A percentile compares a stretch with the other conserved stretches of the same genome.
phyloP scores from a whole-genome alignment of 2,797 vertebrate species.

The Pseudotriccus pelzelni region DNA sequence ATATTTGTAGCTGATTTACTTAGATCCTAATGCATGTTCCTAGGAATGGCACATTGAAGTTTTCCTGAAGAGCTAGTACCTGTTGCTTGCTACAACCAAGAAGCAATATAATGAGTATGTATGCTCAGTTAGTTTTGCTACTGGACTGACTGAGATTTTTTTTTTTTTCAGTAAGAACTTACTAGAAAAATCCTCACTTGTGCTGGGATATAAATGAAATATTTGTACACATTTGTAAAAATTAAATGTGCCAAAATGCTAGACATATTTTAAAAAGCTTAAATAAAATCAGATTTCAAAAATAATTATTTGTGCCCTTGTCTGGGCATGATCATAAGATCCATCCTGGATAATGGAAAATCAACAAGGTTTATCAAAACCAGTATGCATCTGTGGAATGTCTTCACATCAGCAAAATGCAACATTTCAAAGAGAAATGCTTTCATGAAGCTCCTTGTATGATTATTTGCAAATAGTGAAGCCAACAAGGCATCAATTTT shows the following conservation, averaged over 20 bases:
- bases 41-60: background rate
- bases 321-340: background rate
- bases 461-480: background rate
- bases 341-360: background rate
- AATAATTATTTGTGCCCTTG: background rate
- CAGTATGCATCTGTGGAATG: background rate
- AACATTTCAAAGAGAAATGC: background rate
- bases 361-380: background rate
- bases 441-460: background rate
- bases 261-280: background rate
- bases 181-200: background rate
- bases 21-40: background rate
- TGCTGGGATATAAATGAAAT: background rate
- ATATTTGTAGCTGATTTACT: background rate
- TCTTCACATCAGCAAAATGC: background rate
- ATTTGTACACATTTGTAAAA: background rate
- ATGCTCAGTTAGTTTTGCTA: background rate
- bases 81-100: background rate
- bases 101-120: background rate
- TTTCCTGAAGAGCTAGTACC: background rate
- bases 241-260: background rate
- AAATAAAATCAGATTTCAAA: background rate
- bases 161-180: background rate
- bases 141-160: background rate
- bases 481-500: background rate